Conservation (phyloP, 2,113 vertebrate genomes). For the Dipodomys stephensi region DNA sequence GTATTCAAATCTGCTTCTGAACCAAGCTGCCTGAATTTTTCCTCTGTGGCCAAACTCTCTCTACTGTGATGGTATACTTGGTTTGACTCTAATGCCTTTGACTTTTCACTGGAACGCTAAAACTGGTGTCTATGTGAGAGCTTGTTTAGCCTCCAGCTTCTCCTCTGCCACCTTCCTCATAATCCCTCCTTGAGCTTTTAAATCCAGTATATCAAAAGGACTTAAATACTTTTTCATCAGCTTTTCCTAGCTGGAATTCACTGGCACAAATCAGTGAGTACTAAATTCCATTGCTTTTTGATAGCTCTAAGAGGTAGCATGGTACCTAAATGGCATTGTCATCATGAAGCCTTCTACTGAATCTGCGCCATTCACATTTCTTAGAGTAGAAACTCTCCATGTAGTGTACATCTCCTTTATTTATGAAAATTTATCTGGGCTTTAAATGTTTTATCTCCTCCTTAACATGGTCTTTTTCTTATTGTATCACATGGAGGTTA, state of each 20-base stretch:
- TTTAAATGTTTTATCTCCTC: constrained; percentile 56
- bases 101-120: too few relatives aligned
- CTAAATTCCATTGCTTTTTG: neutral
- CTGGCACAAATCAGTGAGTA: neutral
- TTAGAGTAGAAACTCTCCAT: neutral
- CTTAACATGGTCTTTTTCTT: constrained; percentile 69
- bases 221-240: neutral
- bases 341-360: neutral
- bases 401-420: neutral
- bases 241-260: neutral
- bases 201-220: neutral
- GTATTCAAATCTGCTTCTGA: too few relatives aligned
- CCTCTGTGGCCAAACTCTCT: too few relatives aligned
- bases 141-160: too few relatives aligned
- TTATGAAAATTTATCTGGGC: constrained; percentile 55
- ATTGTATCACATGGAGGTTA: constrained; percentile 72
- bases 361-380: neutral
- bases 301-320: neutral
- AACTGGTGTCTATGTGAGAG: too few relatives aligned
- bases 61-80: too few relatives aligned
- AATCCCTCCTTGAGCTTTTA: too few relatives aligned
- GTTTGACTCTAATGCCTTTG: too few relatives aligned
- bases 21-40: too few relatives aligned
- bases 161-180: too few relatives aligned
- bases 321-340: neutral